phyloP scores from a whole-genome alignment of 1,140 invertebrate genomes.

The Eriocheir sinensis region DNA sequence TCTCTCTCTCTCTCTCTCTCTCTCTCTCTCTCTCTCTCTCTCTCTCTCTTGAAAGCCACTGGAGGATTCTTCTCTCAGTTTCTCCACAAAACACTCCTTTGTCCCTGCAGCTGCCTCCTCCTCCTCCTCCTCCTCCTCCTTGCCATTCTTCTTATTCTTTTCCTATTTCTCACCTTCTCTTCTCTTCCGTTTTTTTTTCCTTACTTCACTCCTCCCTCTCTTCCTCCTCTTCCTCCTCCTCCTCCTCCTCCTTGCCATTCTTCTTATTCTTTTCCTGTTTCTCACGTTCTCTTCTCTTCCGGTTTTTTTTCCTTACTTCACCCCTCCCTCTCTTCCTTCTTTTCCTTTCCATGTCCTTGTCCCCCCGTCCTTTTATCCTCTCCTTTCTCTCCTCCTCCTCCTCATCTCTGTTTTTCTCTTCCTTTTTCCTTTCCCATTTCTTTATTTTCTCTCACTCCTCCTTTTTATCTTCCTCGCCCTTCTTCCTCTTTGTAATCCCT shows the following conservation, averaged over 20 bases:
- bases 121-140: too few species aligned
- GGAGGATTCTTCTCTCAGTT: neutral
- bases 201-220: neutral
- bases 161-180: too few species aligned
- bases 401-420: neutral
- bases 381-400: neutral
- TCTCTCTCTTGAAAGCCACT: neutral
- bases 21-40: constrained; percentile 31
- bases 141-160: too few species aligned
- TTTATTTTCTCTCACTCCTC: too few species aligned
- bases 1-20: neutral
- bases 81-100: neutral
- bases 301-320: neutral
- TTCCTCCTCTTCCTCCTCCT: neutral
- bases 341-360: neutral
- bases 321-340: neutral
- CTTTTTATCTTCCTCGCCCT: too few species aligned
- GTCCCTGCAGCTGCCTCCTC: too few species aligned
- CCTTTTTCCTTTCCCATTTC: neutral
- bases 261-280: neutral
- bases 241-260: too few species aligned
- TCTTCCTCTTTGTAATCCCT: too few species aligned
- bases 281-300: neutral
- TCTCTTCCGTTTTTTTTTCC: neutral
- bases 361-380: neutral